A percentile compares a stretch with the other conserved stretches of the same genome.
These are phyloP conservation scores for Archegozetes longisetosus DNA, from an alignment of 1,140 invertebrate species.

Conservation along the genomic window DNA sequence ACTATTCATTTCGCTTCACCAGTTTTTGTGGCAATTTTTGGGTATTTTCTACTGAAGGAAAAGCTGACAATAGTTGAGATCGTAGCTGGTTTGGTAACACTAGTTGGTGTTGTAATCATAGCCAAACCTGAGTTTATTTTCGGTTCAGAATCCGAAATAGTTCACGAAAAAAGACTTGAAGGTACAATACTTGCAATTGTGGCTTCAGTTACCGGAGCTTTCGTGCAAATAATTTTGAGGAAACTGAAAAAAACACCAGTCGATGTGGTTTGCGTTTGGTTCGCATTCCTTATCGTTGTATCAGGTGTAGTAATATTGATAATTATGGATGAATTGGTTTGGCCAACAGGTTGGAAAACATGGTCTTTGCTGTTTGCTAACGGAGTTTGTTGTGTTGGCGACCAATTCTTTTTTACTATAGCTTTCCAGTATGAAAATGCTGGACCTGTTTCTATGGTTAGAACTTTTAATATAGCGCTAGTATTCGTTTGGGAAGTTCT, in stretches of 20 bases:
- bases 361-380: constrained; percentile 43
- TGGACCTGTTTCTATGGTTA: constrained; percentile 67
- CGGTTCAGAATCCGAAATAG: constrained; percentile 15
- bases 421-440: constrained; percentile 73
- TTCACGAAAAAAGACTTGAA: not conserved
- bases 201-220: constrained; percentile 34
- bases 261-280: constrained; percentile 42
- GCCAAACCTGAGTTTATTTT: constrained; percentile 35
- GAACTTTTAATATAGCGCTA: constrained; percentile 73
- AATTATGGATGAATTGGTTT: not conserved
- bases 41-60: constrained; percentile 35
- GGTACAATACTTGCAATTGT: constrained; percentile 9
- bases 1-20: constrained; percentile 40
- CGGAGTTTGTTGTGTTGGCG: constrained; percentile 65
- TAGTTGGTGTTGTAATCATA: constrained; percentile 35
- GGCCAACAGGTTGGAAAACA: not conserved
- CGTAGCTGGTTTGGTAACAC: constrained; percentile 31
- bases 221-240: constrained; percentile 62
- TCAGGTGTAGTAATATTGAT: not conserved
- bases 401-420: constrained; percentile 65
- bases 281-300: constrained; percentile 29
- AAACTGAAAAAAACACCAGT: constrained; percentile 69
- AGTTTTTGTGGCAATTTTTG: constrained; percentile 36
- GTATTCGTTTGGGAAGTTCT: constrained; percentile 40
- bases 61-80: constrained; percentile 36